A percentile compares a stretch with the other conserved stretches of the same genome.
phyloP scores from a whole-genome alignment of 1,140 invertebrate species.

The Zaprionus taronus region DNA sequence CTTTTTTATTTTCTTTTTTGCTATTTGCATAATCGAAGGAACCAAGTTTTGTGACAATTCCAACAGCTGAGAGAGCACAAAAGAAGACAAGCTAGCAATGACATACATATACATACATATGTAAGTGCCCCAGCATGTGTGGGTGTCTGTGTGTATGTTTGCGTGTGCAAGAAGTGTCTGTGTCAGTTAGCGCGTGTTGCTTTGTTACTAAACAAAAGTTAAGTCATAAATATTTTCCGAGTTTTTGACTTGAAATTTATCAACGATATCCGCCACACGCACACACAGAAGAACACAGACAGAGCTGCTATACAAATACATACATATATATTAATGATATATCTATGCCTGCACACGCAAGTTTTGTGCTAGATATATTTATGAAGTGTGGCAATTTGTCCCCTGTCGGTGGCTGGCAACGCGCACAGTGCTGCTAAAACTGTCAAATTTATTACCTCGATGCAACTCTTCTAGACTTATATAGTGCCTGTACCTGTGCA shows the following conservation, averaged over 20 bases:
- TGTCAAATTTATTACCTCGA: conserved; percentile 10
- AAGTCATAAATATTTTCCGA: conserved; percentile 83
- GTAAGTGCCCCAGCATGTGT: conserved; percentile 29
- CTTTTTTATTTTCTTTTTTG: conserved; percentile 21
- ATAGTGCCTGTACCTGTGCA: neutral
- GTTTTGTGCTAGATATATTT: conserved; percentile 51
- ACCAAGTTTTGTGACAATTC: conserved; percentile 69
- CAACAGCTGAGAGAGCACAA: conserved; percentile 20
- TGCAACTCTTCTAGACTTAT: neutral
- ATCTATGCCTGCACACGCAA: conserved; percentile 37
- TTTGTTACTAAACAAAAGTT: conserved; percentile 81
- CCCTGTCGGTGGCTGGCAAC: conserved; percentile 23
- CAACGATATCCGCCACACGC: conserved; percentile 75
- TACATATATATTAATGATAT: conserved; percentile 11
- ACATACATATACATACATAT: conserved; percentile 9
- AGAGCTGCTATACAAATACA: conserved; percentile 28
- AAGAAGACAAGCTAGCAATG: conserved; percentile 19
- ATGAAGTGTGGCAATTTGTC: conserved; percentile 49
- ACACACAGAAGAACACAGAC: conserved; percentile 16
- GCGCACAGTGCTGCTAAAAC: conserved; percentile 29
- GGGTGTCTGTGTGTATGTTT: conserved; percentile 5
- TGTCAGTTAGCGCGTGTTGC: conserved; percentile 48
- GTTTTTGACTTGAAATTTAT: conserved; percentile 82
- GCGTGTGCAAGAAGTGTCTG: conserved; percentile 12
- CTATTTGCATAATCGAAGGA: conserved; percentile 68